Base-by-base conservation (phyloP, 2,113 vertebrate genomes). In the Sprattus sprattus region DNA sequence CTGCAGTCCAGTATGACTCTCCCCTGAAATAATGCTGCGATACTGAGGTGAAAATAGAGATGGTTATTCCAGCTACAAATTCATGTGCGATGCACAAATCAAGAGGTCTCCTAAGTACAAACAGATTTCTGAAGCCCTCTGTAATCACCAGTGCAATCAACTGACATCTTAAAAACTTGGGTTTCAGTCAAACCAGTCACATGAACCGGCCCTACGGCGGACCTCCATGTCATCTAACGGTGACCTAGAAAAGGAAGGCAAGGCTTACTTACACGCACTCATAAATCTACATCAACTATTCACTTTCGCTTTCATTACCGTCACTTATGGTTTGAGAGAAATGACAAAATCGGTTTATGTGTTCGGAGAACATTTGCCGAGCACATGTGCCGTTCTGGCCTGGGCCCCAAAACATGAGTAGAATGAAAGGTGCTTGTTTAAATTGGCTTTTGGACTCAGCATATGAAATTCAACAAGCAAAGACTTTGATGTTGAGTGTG, bases 251-350 rank as follows among this genome's bases (percentile, higher is more conserved):
- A 87, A 82, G 50, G 82, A 84, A 85, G 84, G n/a, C 2, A 25
- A 81, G 52, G 71, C 86, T 28, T 83, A 78, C 81, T 85, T 54
- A 50, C 32, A 87, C 82, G 71, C 32, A 49, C 83, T 84, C 64
- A 60, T 64, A 49, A 83, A 84, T 20, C 64, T 57, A 82, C 85
- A 91, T 89, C 83, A 88, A 88, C 89, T 52, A 86, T 88, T 86
- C 82, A 89, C 87, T 83, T 45, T 80, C 85, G 90, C 64, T 88
- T 86, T 87, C 83, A 87, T 88, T 89, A 86, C 85, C 57, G 87
- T 84, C 90, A 60, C 84, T 88, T 89, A 83, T 84, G 28, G 81
- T 90, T 89, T 88, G 86, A 81, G 83, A 52, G 83, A 82, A 86
- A 84, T 84, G 80, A 85, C 78, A 67, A 47, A 82, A 86, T 75